phyloP scores from a whole-genome alignment of 2,113 vertebrate genomes.

The Garra rufa region DNA sequence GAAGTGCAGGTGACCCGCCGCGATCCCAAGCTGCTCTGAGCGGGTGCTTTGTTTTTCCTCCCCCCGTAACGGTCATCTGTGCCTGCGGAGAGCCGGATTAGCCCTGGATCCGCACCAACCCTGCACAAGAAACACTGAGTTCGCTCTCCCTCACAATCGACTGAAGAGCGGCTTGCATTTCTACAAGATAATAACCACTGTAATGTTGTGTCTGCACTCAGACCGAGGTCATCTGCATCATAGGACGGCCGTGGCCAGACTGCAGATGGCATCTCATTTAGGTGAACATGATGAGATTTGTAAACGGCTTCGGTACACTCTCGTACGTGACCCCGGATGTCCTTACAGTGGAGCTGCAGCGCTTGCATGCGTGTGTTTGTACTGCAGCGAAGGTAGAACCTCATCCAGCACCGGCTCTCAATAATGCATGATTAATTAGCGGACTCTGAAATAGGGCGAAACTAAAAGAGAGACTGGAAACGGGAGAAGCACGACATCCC shows the following conservation, averaged over 20 bases:
- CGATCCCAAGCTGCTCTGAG: conserved; percentile 51
- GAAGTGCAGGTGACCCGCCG: conserved; percentile 62
- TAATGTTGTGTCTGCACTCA: neutral
- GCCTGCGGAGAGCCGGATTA: conserved; percentile 48
- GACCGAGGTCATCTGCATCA: neutral
- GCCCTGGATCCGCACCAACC: conserved; percentile 43
- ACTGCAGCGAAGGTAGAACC: conserved; percentile 71
- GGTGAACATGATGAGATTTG: conserved; percentile 19
- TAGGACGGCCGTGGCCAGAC: neutral
- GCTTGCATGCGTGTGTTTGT: conserved; percentile 54
- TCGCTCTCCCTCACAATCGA: neutral
- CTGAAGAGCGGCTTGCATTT: neutral
- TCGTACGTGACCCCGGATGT: conserved; percentile 35
- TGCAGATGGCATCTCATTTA: neutral
- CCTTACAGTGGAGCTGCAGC: conserved; percentile 28
- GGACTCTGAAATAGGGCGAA: conserved; percentile 75
- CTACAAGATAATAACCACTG: neutral
- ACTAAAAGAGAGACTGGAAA: conserved; percentile 74
- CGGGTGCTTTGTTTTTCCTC: conserved; percentile 38
- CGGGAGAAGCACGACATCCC: conserved; percentile 59
- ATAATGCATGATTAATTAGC: conserved; percentile 83
- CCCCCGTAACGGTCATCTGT: conserved; percentile 49
- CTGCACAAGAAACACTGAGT: neutral
- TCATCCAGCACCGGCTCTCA: conserved; percentile 71
- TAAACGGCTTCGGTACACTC: conserved; percentile 6